These are phyloP conservation scores for Andricus quercusramuli DNA, from an alignment of 2,888 invertebrate genomes.

Conservation along the genomic window DNA sequence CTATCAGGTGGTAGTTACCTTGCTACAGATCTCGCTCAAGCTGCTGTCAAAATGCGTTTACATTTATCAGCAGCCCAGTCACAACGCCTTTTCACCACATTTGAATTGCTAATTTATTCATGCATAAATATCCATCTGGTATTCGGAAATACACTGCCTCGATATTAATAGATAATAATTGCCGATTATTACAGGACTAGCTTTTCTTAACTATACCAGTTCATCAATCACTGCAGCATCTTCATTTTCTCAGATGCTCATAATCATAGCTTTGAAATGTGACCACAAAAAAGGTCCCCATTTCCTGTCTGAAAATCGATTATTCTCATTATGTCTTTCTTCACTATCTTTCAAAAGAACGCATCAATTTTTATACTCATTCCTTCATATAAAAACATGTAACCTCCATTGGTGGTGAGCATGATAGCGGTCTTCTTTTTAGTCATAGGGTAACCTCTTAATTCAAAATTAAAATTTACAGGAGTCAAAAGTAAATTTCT, in stretches of 20 bases:
- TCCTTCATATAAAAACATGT: too few relatives aligned
- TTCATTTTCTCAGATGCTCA: constrained; percentile 17
- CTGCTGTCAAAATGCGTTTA: constrained; percentile 19
- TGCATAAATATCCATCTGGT: constrained; percentile 25
- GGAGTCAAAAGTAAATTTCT: too few relatives aligned
- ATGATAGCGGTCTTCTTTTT: too few relatives aligned
- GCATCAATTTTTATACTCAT: too few relatives aligned
- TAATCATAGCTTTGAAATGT: not conserved
- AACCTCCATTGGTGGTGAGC: too few relatives aligned
- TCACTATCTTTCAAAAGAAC: not conserved
- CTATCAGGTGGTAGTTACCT: not conserved
- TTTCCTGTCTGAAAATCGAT: not conserved
- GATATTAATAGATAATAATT: constrained; percentile 34
- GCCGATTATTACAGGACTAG: constrained; percentile 11
- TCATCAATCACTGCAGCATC: constrained; percentile 23
- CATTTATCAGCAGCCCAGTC: constrained; percentile 6
- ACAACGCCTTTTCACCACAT: not conserved
- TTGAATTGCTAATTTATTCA: constrained; percentile 35
- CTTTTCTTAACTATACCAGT: constrained; percentile 2
- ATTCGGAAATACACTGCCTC: constrained; percentile 13
- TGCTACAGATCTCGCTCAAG: not conserved
- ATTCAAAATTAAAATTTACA: too few relatives aligned
- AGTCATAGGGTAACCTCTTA: too few relatives aligned
- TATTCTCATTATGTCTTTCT: not conserved
- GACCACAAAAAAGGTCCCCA: not conserved